Conservation (phyloP, 2,113 vertebrate genomes). For the Cairina moschata region DNA sequence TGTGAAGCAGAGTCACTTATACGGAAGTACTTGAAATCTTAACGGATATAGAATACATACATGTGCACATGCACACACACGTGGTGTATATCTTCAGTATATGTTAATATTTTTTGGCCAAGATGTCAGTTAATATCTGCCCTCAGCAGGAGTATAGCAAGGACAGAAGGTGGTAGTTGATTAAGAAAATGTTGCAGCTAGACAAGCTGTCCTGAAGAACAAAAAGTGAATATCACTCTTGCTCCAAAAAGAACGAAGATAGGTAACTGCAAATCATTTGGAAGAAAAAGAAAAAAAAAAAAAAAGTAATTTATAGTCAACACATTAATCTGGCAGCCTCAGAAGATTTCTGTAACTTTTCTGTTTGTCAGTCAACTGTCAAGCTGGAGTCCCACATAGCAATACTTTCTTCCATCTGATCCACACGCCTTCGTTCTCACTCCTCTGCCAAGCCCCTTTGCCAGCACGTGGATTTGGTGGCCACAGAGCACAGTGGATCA, state of each 20-base stretch:
- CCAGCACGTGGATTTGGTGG: background rate
- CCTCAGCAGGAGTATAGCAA: background rate
- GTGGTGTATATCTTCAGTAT: background rate
- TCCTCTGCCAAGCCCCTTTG: background rate
- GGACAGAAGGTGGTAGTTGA: background rate
- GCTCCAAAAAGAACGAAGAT: background rate
- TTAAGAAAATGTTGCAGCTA: background rate
- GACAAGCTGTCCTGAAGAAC: background rate
- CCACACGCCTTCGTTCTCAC: background rate
- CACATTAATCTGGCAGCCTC: background rate
- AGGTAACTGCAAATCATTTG: background rate
- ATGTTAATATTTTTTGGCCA: background rate
- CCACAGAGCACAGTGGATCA: background rate
- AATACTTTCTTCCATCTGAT: background rate
- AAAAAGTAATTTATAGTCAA: background rate
- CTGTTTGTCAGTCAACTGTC: background rate
- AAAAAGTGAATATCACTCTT: background rate
- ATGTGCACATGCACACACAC: background rate
- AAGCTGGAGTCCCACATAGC: background rate
- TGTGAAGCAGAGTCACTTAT: background rate
- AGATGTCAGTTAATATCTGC: background rate
- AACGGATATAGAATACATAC: background rate
- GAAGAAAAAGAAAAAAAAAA: rapidly evolving
- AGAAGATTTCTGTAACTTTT: background rate
- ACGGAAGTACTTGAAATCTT: background rate